These are phyloP conservation scores for Discoglossus pictus DNA, from an alignment of 2,797 vertebrate species.

Conservation along the genomic window DNA sequence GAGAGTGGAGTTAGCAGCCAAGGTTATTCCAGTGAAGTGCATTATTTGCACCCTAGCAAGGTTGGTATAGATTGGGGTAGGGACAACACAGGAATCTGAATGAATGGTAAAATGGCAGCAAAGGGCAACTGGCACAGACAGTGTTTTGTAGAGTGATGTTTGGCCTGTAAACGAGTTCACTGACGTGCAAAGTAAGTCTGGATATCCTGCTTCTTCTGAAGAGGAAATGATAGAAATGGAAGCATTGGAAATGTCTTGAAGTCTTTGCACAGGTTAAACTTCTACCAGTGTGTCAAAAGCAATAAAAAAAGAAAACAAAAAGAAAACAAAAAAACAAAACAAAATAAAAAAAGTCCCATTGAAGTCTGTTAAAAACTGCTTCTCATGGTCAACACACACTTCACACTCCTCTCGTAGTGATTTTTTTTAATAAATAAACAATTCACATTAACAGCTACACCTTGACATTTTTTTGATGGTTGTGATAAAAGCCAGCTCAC, in stretches of 20 bases:
- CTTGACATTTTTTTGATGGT: conserved; percentile 49
- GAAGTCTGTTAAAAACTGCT: conserved; percentile 49
- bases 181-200: conserved; percentile 52
- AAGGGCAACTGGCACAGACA: conserved; percentile 47
- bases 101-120: conserved; percentile 52
- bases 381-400: conserved; percentile 49
- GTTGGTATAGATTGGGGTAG: conserved; percentile 29
- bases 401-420: conserved; percentile 52
- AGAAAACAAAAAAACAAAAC: conserved; percentile 4
- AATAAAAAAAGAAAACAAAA: conserved; percentile 11
- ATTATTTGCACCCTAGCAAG: conserved; percentile 45
- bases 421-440: conserved; percentile 54
- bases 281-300: conserved; percentile 51
- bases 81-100: conserved; percentile 47
- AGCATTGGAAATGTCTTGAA: conserved; percentile 53
- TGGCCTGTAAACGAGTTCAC: conserved; percentile 54
- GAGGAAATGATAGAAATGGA: conserved; percentile 51
- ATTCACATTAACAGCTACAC: conserved; percentile 53
- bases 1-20: conserved; percentile 54
- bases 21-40: conserved; percentile 54
- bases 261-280: conserved; percentile 51
- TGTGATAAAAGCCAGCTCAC: conserved; percentile 54
- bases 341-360: conserved; percentile 17
- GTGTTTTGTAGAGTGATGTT: conserved; percentile 50
- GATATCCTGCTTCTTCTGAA: conserved; percentile 48